Percentiles rank a stretch among this genome's conserved stretches.
phyloP scores from a whole-genome alignment of 2,113 vertebrate species.

The Tiliqua scincoides region DNA sequence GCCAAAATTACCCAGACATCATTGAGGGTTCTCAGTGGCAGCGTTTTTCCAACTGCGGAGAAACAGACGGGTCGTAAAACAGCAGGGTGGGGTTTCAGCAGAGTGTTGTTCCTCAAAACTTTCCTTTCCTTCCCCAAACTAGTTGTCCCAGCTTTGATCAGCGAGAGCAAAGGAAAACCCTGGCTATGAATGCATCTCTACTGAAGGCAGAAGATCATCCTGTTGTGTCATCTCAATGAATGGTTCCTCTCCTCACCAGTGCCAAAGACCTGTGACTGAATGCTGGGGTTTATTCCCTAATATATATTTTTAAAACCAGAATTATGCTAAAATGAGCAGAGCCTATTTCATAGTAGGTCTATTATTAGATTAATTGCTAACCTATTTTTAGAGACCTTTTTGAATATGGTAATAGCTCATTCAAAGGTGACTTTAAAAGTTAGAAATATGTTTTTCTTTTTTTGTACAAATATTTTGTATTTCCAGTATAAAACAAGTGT shows the following conservation, averaged over 20 bases:
- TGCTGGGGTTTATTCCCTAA: slow-evolving; percentile 11
- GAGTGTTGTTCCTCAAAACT: neutral
- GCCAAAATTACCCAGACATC: neutral
- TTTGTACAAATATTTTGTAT: slow-evolving; percentile 38
- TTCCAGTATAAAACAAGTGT: slow-evolving; percentile 43
- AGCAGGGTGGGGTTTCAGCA: rapidly evolving
- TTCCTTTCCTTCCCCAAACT: slow-evolving; percentile 17
- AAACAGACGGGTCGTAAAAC: neutral
- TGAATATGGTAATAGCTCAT: slow-evolving; percentile 34
- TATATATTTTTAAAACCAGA: slow-evolving; percentile 26
- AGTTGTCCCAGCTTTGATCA: neutral
- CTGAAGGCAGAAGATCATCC: neutral
- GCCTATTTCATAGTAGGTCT: slow-evolving; percentile 33
- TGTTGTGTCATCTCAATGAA: neutral
- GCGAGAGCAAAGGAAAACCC: slow-evolving; percentile 26
- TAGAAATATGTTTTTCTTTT: slow-evolving; percentile 22
- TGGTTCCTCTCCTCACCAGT: neutral
- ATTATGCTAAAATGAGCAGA: slow-evolving; percentile 43
- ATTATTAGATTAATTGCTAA: slow-evolving; percentile 23
- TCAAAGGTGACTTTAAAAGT: slow-evolving; percentile 10
- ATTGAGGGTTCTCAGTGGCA: neutral
- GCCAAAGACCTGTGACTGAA: neutral
- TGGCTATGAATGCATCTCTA: neutral
- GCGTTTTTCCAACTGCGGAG: neutral
- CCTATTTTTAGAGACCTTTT: slow-evolving; percentile 27